Evolutionary conservation across 2,888 invertebrate species (phyloP).

Genomic region (Chamaedrilus cognettii): DNA sequence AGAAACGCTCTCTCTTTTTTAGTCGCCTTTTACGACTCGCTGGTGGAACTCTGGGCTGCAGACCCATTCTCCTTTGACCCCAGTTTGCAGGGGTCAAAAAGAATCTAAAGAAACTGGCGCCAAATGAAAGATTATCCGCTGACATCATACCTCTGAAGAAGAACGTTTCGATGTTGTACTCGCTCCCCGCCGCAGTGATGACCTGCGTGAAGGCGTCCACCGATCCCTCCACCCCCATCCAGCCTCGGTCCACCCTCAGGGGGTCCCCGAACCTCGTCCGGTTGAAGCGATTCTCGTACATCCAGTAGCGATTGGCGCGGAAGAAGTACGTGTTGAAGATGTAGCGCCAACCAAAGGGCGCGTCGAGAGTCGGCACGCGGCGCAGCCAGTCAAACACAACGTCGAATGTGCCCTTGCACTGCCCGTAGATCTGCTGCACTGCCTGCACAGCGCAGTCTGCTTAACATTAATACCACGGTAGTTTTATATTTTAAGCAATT

Average conservation of each 20-base stretch:
- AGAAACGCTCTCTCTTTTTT: too few relatives aligned
- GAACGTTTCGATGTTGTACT: constrained; percentile 27
- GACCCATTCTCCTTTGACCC: too few relatives aligned
- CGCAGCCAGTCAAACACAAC: constrained; percentile 51
- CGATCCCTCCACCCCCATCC: constrained; percentile 22
- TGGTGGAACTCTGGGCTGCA: too few relatives aligned
- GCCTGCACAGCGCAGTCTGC: too few relatives aligned
- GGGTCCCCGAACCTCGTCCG: constrained; percentile 46
- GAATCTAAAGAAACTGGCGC: too few relatives aligned
- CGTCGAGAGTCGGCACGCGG: constrained; percentile 40
- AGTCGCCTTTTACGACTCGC: too few relatives aligned
- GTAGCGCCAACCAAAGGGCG: constrained; percentile 37
- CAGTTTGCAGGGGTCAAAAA: too few relatives aligned
- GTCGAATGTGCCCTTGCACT: constrained; percentile 57
- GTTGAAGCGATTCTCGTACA: constrained; percentile 60
- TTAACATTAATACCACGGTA: too few relatives aligned
- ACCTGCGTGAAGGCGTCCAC: constrained; percentile 32
- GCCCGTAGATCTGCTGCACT: constrained; percentile 53
- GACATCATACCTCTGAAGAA: constrained; percentile 59
- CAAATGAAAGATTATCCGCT: too few relatives aligned
- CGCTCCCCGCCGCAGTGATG: constrained; percentile 14
- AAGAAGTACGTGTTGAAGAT: constrained; percentile 61
- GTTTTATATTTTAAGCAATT: too few relatives aligned
- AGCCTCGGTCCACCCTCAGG: constrained; percentile 20
- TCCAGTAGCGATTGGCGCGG: constrained; percentile 58